Evolutionary conservation across 2,888 invertebrate genomes (phyloP).

Genomic region (Chydorus sphaericus): DNA sequence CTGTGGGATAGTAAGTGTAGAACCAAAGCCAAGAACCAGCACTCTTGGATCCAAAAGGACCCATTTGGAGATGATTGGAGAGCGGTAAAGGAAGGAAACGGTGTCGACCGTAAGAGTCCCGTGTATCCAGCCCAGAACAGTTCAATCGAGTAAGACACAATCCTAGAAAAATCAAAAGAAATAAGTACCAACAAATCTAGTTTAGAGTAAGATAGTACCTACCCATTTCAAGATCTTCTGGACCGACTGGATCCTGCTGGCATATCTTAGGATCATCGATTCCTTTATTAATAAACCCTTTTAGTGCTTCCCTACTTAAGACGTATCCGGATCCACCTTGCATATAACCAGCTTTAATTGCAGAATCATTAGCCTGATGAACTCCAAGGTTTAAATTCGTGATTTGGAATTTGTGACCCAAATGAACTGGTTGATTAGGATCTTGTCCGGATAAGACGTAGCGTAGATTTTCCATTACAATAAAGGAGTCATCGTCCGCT

Average conservation of each 20-base stretch:
- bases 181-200: not conserved
- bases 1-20: not conserved
- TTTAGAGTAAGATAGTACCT: too few species aligned
- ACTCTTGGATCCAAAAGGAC: conserved; percentile 1
- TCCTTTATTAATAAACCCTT: conserved; percentile 57
- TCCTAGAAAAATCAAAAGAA: conserved; percentile 29
- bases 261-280: conserved; percentile 54
- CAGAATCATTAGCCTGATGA: too few species aligned
- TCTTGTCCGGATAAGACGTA: conserved; percentile 66
- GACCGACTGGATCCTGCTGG: conserved; percentile 49
- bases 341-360: not conserved
- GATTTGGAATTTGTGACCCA: conserved; percentile 72
- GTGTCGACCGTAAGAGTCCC: conserved; percentile 68
- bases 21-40: not conserved
- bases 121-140: conserved; percentile 71
- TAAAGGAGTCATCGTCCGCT: conserved; percentile 88
- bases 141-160: conserved; percentile 71
- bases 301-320: conserved; percentile 65
- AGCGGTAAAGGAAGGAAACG: conserved; percentile 60
- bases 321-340: conserved; percentile 53
- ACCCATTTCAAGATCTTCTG: conserved; percentile 88
- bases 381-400: not conserved
- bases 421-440: conserved; percentile 62
- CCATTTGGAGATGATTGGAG: not conserved
- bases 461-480: conserved; percentile 88